Base-by-base conservation (phyloP, 2,888 invertebrate genomes). In the Sarcophaga variegata region DNA sequence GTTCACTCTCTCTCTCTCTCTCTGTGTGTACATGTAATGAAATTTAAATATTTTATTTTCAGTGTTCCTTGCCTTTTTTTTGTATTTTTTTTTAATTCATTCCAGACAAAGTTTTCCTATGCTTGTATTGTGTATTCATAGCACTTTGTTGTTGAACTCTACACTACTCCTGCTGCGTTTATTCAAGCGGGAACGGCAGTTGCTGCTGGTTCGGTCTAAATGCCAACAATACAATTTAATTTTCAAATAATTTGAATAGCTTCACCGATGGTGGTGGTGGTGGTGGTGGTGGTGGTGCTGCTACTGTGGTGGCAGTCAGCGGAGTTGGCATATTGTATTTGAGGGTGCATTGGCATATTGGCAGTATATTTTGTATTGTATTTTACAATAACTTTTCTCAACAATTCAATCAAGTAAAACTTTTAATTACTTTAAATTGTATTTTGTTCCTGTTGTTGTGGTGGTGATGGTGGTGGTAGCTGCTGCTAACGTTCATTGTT, bases 371-470 rank as follows among this genome's bases (percentile, higher is more conserved):
- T 37, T 14, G 17, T 14, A 54, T 14, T 12, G 17, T 14, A 54
- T 14, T 14, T 14, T 14, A 54, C 12, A 54, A 54, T 17, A 54
- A 54, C 54, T 54, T 54, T 54, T 54, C 54, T 17, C 54, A 54
- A 54, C 17, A 17, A 54, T 54, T 54, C 54, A 54, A 54, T 54
- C 54, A 54, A 54, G 54, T 54, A 54, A 54, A 54, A 54, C 54
- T 54, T 86, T 86, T 86, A 86, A 86, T 86, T 82, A 82, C 82
- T 79, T 71, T 75, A 82, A 86, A 79, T 86, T 79, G 27, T 60
- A 75, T 79, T 78, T 75, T 75, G 64, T 49, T 76, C 22, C 20
- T 80, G 64, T 22, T 77, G 8, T 67, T 37, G 27, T 67, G n/a
- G 1, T 80, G n/a, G 27, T 25, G 12, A 60, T 25, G 5, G 59